Base-by-base conservation (phyloP, 2,888 invertebrate species). In the Drosophila atroscutellata region DNA sequence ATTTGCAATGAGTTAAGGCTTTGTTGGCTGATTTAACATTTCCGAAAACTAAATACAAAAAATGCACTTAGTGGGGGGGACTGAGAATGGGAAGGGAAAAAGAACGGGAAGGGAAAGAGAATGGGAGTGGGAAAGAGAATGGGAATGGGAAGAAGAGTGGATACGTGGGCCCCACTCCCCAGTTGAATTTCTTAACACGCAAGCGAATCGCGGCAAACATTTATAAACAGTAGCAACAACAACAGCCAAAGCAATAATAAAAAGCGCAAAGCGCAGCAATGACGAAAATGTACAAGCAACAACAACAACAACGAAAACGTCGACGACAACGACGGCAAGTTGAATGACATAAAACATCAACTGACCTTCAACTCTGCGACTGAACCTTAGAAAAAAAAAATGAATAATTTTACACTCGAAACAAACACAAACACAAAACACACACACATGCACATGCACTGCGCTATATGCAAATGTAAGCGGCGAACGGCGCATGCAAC, bases 331-430 rank as follows among this genome's bases (percentile, higher is more conserved):
- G 42, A 62, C 86, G 60, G 88, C 92, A 93, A 92, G 92, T 92
- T 92, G 93, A 92, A 92, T 92, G 92, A 92, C 92, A 93, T 92
- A 93, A 93, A 93, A 92, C 91, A 92, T 91, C 91, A 89, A 92
- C 92, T 92, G 93, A 92, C 92, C 92, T 92, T 92, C 93, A 92
- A 92, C 92, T 92, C 91, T 90, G 89, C 83, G 91, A 92, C 92
- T 92, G 92, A 92, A 92, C 92, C 91, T 91, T 91, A 91, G 91
- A 56, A 54, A 92, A 86, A 89, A 92, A 86, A 89, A 91, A 92
- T 89, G 92, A 91, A 92, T 89, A 90, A 92, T 92, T 91, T 92
- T 86, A 91, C 88, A 87, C 82, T 90, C 86, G 71, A 89, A 69
- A 54, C 77, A 66, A 77, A 71, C 60, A 74, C 59, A 65, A 49